phyloP scores from a whole-genome alignment of 1,140 invertebrate species.

The Orussus abietinus region DNA sequence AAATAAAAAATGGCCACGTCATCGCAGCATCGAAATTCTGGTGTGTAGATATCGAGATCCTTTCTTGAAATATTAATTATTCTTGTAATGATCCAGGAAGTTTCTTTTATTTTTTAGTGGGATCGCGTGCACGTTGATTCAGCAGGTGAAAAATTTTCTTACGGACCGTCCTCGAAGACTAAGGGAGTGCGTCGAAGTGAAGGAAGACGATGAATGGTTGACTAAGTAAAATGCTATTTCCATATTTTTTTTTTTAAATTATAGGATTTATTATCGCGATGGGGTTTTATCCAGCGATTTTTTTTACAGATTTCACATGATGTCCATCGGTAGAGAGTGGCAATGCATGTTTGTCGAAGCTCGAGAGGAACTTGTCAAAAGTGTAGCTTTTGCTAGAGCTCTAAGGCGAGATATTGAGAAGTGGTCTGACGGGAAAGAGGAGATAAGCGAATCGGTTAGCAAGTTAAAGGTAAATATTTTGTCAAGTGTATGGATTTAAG shows the following conservation, averaged over 20 bases:
- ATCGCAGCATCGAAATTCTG: conserved; percentile 68
- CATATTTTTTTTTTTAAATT: not conserved
- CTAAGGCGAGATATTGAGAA: conserved; percentile 69
- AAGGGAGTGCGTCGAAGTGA: conserved; percentile 23
- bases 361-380: conserved; percentile 74
- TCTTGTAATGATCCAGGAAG: too few relatives aligned
- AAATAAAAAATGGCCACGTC: conserved; percentile 66
- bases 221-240: conserved; percentile 22
- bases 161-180: conserved; percentile 38
- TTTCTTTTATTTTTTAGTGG: conserved; percentile 28
- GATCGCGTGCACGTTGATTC: conserved; percentile 38
- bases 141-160: conserved; percentile 41
- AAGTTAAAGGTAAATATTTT: conserved; percentile 58
- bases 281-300: conserved; percentile 2
- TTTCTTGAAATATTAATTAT: not conserved
- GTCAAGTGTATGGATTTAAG: not conserved
- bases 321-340: conserved; percentile 71
- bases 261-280: not conserved
- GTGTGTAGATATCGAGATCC: too few relatives aligned
- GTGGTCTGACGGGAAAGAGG: conserved; percentile 45
- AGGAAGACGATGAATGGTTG: conserved; percentile 25
- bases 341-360: conserved; percentile 75
- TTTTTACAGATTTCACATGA: conserved; percentile 57
- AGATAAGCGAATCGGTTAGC: conserved; percentile 60
- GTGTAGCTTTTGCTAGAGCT: conserved; percentile 73